phyloP scores from a whole-genome alignment of 2,888 invertebrate species.

The Selenia dentaria region DNA sequence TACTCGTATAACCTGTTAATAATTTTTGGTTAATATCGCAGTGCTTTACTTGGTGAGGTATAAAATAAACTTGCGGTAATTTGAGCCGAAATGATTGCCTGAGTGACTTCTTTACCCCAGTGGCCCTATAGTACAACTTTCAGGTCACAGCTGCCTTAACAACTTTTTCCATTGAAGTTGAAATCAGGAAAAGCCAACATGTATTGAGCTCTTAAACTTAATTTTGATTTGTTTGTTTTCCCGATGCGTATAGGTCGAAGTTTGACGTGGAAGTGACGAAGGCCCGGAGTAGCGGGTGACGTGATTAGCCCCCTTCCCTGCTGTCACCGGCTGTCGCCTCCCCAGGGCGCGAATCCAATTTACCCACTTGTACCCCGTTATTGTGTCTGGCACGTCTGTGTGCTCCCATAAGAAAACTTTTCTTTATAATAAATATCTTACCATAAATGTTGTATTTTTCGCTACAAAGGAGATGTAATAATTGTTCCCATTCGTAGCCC shows the following conservation, averaged over 20 bases:
- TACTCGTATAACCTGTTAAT: too few relatives aligned
- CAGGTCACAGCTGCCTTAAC: too few relatives aligned
- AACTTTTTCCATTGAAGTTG: background rate
- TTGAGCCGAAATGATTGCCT: too few relatives aligned
- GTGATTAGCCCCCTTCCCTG: conserved; percentile 44
- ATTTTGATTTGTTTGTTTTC: conserved; percentile 10
- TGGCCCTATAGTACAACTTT: too few relatives aligned
- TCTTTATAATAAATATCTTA: conserved; percentile 51
- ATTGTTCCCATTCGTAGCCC: background rate
- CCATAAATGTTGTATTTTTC: conserved; percentile 35
- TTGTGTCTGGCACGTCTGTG: conserved; percentile 58
- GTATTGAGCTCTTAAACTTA: background rate
- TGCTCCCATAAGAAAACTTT: conserved; percentile 55
- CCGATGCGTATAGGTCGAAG: conserved; percentile 11
- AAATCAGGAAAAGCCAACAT: background rate
- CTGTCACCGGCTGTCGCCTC: conserved; percentile 51
- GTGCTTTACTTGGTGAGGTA: too few relatives aligned
- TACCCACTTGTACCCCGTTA: conserved; percentile 71
- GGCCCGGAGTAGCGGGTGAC: conserved; percentile 29
- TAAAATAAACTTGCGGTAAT: too few relatives aligned
- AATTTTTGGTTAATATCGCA: too few relatives aligned
- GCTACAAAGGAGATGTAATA: conserved; percentile 20
- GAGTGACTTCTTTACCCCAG: too few relatives aligned
- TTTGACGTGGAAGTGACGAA: conserved; percentile 30
- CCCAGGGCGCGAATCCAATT: conserved; percentile 73